phyloP scores from a whole-genome alignment of 2,113 vertebrate species.

The Morone saxatilis region DNA sequence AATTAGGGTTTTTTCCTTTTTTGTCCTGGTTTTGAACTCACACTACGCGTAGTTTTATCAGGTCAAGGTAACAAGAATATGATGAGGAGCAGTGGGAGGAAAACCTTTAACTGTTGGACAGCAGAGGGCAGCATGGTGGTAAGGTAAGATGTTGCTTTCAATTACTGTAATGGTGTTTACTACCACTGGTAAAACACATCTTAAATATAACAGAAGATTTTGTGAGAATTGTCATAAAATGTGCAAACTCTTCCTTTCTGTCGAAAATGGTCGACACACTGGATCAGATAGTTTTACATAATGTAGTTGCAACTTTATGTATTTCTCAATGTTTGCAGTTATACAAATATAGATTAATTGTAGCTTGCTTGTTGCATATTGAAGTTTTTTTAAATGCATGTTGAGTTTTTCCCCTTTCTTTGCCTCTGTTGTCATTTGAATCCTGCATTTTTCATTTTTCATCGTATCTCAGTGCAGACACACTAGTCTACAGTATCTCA shows the following conservation, averaged over 20 bases:
- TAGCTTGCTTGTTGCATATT: background rate
- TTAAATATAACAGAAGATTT: constrained; percentile 1
- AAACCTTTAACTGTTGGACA: constrained; percentile 29
- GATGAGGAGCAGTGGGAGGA: background rate
- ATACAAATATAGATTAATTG: background rate
- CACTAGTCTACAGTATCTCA: background rate
- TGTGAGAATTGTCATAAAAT: background rate
- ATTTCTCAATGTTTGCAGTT: background rate
- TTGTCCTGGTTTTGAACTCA: constrained; percentile 76
- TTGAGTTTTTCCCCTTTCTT: background rate
- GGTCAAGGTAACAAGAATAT: constrained; percentile 75
- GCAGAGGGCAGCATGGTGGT: constrained; percentile 69
- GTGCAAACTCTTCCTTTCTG: background rate
- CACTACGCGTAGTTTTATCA: constrained; percentile 64
- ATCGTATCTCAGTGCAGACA: constrained; percentile 9
- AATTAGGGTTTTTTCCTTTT: constrained; percentile 69
- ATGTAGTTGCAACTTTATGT: background rate
- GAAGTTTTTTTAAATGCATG: too few relatives aligned
- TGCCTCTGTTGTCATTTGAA: background rate
- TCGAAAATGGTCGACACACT: background rate
- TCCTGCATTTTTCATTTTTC: background rate
- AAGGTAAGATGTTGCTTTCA: background rate
- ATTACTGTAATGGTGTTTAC: background rate
- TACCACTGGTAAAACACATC: background rate
- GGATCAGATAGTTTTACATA: background rate